Evolutionary conservation across 1,140 invertebrate species (phyloP).

Genomic region (Leptinotarsa lineolata): DNA sequence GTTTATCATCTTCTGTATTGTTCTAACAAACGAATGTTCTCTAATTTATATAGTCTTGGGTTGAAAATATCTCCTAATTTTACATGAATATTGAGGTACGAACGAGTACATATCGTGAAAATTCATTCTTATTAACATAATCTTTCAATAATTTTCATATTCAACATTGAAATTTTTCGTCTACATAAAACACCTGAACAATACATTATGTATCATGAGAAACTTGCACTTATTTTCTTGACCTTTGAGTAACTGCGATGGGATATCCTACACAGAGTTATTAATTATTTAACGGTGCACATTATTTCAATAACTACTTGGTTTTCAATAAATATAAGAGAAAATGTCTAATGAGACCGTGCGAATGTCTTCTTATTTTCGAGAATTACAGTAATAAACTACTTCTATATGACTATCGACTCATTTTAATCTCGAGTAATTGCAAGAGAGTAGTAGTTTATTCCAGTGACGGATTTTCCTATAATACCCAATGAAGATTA

Average conservation of each 20-base stretch:
- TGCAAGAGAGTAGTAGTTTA: not conserved
- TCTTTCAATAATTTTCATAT: too few species aligned
- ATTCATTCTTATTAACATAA: too few species aligned
- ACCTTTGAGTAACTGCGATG: not conserved
- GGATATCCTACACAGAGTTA: not conserved
- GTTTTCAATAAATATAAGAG: constrained; percentile 14
- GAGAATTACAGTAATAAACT: not conserved
- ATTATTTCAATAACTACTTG: not conserved
- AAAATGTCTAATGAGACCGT: constrained; percentile 30
- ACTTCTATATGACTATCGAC: not conserved
- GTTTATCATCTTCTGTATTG: too few species aligned
- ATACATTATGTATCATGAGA: not conserved
- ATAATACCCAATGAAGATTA: too few species aligned
- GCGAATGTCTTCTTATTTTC: constrained; percentile 21
- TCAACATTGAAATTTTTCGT: too few species aligned
- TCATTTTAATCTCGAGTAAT: not conserved
- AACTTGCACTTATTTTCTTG: not conserved
- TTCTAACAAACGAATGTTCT: too few species aligned
- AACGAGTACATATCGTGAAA: too few species aligned
- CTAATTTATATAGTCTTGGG: too few species aligned
- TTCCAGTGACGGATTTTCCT: not conserved
- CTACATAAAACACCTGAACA: too few species aligned
- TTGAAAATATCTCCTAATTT: too few species aligned
- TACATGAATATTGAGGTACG: too few species aligned
- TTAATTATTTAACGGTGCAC: not conserved